A percentile compares a stretch with the other conserved stretches of the same genome.
Evolutionary conservation across 2,113 vertebrate genomes (phyloP).

Genomic region (Nothoprocta pentlandii): DNA sequence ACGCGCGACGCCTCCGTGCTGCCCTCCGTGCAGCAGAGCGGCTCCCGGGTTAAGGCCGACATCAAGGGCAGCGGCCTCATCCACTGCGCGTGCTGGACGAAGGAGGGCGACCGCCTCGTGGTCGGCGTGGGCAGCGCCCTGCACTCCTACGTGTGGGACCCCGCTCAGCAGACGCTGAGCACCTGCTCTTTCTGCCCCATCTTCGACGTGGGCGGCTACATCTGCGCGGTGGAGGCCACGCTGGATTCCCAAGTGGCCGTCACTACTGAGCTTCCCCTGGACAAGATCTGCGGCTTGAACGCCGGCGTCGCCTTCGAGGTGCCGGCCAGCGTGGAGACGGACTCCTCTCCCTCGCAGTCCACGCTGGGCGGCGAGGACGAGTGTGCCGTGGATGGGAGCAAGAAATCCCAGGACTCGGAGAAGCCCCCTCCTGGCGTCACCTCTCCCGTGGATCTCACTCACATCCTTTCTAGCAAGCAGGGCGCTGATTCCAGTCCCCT

Average conservation of each 20-base stretch:
- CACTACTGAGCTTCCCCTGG: slow-evolving; percentile 92
- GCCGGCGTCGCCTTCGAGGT: slow-evolving; percentile 84
- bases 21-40: slow-evolving; percentile 85
- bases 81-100: slow-evolving; percentile 95
- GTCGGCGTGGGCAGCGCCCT: slow-evolving; percentile 90
- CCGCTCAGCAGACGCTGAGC: slow-evolving; percentile 85
- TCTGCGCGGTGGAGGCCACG: slow-evolving; percentile 87
- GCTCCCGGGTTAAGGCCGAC: slow-evolving; percentile 83
- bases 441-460: slow-evolving; percentile 87
- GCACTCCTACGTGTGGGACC: slow-evolving; percentile 93
- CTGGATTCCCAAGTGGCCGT: slow-evolving; percentile 85
- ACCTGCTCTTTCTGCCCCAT: slow-evolving; percentile 87
- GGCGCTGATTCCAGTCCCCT: slow-evolving; percentile 85
- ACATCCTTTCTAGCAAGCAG: slow-evolving; percentile 81
- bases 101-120: slow-evolving; percentile 89
- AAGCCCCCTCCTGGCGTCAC: slow-evolving; percentile 62
- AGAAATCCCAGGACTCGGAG: slow-evolving; percentile 77
- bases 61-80: slow-evolving; percentile 83
- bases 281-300: slow-evolving; percentile 90
- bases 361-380: slow-evolving; percentile 72
- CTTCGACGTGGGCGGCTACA: slow-evolving; percentile 87
- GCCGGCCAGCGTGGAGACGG: background rate
- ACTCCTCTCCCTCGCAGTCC: slow-evolving; percentile 58
- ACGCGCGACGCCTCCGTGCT: slow-evolving; percentile 86
- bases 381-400: slow-evolving; percentile 67